These are phyloP conservation scores for Volucella inanis DNA, from an alignment of 2,888 invertebrate genomes.

Conservation along the genomic window DNA sequence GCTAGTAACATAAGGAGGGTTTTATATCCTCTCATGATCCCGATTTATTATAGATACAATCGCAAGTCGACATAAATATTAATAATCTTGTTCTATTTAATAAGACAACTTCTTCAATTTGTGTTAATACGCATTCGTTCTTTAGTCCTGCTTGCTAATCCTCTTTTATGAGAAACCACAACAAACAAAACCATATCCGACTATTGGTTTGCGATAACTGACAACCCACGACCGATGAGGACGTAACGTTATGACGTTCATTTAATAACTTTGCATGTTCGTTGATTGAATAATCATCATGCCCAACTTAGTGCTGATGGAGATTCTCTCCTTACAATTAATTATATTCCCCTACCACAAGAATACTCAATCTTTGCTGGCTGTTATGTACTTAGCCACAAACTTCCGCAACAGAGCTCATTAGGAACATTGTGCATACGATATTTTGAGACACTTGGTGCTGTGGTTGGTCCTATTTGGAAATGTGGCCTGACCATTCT, in stretches of 20 bases:
- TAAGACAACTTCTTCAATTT: too few species aligned
- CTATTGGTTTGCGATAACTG: neutral
- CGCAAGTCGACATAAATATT: too few species aligned
- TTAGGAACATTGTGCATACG: constrained; percentile 32
- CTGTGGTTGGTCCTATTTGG: too few species aligned
- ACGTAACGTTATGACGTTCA: constrained; percentile 27
- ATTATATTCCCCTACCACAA: constrained; percentile 10
- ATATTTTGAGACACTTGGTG: neutral
- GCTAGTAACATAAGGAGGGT: too few species aligned
- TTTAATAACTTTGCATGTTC: constrained; percentile 39
- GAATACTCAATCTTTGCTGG: neutral
- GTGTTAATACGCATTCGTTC: too few species aligned
- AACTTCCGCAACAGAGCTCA: constrained; percentile 23
- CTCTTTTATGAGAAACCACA: too few species aligned
- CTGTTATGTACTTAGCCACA: constrained; percentile 16
- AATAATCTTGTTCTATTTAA: too few species aligned
- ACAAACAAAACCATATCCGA: too few species aligned
- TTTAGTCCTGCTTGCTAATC: too few species aligned
- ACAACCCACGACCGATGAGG: neutral
- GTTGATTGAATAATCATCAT: constrained; percentile 64
- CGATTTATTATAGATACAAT: too few species aligned
- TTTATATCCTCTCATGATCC: too few species aligned
- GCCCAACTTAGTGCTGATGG: constrained; percentile 53
- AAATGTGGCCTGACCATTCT: too few species aligned
- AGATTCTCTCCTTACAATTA: constrained; percentile 28